phyloP scores from a whole-genome alignment of 2,797 vertebrate genomes.

The Pangasius mekongensis region DNA sequence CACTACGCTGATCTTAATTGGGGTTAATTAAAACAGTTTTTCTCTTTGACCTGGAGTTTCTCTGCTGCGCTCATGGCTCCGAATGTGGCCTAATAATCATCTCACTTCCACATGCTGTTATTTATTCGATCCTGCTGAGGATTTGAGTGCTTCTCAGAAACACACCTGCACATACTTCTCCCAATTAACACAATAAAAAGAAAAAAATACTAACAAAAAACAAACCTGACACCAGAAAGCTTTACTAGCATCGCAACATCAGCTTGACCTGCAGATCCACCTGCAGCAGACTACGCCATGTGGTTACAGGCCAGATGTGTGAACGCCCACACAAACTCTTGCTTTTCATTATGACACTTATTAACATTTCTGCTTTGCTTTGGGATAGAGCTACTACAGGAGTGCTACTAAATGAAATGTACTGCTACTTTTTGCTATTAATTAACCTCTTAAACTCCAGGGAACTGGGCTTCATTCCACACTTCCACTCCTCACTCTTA shows the following conservation, averaged over 20 bases:
- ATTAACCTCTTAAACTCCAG: slow-evolving; percentile 4
- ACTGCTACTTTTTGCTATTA: not conserved
- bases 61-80: not conserved
- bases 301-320: not conserved
- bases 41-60: not conserved
- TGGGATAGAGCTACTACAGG: not conserved
- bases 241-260: not conserved
- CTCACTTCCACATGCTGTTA: not conserved
- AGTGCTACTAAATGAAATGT: not conserved
- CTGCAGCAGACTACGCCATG: not conserved
- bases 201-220: not conserved
- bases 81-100: not conserved
- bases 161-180: not conserved
- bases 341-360: not conserved
- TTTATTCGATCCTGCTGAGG: not conserved
- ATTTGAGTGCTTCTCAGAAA: not conserved
- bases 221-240: not conserved
- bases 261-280: not conserved
- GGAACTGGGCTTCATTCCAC: not conserved
- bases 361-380: not conserved
- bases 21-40: slow-evolving; percentile 14
- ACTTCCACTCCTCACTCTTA: not conserved
- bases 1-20: not conserved
- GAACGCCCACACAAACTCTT: not conserved
- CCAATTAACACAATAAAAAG: not conserved